phyloP scores from a whole-genome alignment of 2,888 invertebrate genomes.

The Gymnosoma rotundatum region DNA sequence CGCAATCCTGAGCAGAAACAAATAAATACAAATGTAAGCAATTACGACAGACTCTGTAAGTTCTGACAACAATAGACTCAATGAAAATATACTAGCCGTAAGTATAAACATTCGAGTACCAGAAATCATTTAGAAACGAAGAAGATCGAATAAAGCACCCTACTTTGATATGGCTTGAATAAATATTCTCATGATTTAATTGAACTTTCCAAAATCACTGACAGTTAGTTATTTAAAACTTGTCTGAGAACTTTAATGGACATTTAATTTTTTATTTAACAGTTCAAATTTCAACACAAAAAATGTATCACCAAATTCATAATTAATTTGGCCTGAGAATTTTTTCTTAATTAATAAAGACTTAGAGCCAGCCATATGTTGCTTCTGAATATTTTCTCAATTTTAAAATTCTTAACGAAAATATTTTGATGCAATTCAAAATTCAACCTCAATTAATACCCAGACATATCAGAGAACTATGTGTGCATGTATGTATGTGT shows the following conservation, averaged over 20 bases:
- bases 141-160: no score
- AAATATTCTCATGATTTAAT: conserved; percentile 27
- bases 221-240: background rate
- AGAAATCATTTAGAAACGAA: no score
- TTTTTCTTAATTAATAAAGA: conserved; percentile 12
- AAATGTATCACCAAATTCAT: background rate
- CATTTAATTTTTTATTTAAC: background rate
- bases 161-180: background rate
- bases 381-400: conserved; percentile 3
- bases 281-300: conserved; percentile 46
- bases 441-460: background rate
- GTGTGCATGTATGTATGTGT: background rate
- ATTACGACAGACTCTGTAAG: no score
- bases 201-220: background rate
- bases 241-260: conserved; percentile 21
- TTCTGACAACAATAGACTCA: no score
- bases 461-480: conserved; percentile 11
- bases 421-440: conserved; percentile 39
- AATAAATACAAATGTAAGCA: no score
- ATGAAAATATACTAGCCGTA: no score
- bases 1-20: no score
- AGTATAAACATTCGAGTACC: no score
- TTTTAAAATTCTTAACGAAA: conserved; percentile 16
- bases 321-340: conserved; percentile 18
- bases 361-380: conserved; percentile 36